Conservation (phyloP, 2,797 vertebrate species). For the Glossophaga mutica region DNA sequence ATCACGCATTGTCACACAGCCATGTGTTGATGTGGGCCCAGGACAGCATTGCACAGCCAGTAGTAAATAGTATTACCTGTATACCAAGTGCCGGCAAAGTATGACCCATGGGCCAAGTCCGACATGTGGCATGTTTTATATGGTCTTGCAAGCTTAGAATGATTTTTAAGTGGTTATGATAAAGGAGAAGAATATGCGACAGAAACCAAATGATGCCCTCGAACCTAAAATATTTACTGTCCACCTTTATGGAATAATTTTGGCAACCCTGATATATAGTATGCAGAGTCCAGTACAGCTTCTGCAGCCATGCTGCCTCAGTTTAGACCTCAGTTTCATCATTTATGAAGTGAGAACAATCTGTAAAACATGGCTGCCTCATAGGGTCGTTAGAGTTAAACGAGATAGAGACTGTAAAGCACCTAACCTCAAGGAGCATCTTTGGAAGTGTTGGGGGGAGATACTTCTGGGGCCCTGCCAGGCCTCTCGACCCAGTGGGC, state of each 20-base stretch:
- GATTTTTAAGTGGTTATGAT: neutral
- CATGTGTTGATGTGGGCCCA: neutral
- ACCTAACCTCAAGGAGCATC: neutral
- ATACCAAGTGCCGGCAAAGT: neutral
- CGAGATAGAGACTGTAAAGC: neutral
- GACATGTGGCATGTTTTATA: neutral
- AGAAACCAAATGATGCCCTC: neutral
- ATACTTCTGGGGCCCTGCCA: slow-evolving; percentile 6
- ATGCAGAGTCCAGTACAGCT: neutral
- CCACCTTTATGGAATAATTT: neutral
- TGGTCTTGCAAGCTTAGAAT: neutral
- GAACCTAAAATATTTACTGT: neutral
- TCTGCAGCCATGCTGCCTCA: neutral
- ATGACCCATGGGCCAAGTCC: neutral
- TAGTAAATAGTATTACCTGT: neutral
- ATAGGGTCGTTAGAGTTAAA: neutral
- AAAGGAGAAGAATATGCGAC: neutral
- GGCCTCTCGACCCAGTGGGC: slow-evolving; percentile 27
- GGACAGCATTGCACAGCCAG: neutral
- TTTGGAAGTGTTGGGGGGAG: neutral
- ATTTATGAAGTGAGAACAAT: neutral
- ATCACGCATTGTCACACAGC: neutral
- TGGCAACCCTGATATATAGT: neutral
- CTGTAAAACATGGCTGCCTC: neutral
- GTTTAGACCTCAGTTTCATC: neutral